Percentiles rank a stretch among this genome's conserved stretches.
These are phyloP conservation scores for Stichodactyla helianthus DNA, from an alignment of 64 coral and sea anemone genomes.

Conservation along the genomic window DNA sequence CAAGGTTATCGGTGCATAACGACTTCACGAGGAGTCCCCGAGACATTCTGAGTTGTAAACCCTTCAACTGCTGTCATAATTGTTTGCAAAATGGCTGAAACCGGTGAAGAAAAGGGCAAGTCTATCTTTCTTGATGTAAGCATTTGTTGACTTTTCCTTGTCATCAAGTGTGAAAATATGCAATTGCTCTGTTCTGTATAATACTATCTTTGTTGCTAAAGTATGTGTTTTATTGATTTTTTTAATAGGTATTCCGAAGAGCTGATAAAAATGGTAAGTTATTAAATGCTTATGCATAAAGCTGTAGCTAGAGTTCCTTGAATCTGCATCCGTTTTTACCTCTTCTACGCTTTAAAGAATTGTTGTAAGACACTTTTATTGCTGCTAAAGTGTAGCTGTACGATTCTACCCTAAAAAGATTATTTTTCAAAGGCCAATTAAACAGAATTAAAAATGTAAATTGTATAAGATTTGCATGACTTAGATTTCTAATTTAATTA, in stretches of 20 bases:
- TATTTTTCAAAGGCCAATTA: no score
- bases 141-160: neutral
- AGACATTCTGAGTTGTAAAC: neutral
- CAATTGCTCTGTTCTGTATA: neutral
- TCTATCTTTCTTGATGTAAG: constrained; percentile 78
- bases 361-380: no score
- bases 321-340: no score
- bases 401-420: no score
- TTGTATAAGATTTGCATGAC: no score
- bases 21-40: neutral
- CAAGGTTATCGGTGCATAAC: neutral
- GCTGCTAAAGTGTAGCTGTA: no score
- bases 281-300: neutral
- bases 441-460: no score
- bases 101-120: constrained; percentile 30
- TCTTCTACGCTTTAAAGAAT: no score
- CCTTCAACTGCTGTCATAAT: neutral
- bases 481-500: no score
- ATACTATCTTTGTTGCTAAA: neutral
- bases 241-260: constrained; percentile 80
- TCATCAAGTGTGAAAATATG: neutral
- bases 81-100: constrained; percentile 18
- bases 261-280: constrained; percentile 85
- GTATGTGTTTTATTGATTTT: constrained; percentile 6
- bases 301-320: neutral